A percentile compares a stretch with the other conserved stretches of the same genome.
These are phyloP conservation scores for Dryoscopus gambensis DNA, from an alignment of 2,113 vertebrate species.

Conservation along the genomic window DNA sequence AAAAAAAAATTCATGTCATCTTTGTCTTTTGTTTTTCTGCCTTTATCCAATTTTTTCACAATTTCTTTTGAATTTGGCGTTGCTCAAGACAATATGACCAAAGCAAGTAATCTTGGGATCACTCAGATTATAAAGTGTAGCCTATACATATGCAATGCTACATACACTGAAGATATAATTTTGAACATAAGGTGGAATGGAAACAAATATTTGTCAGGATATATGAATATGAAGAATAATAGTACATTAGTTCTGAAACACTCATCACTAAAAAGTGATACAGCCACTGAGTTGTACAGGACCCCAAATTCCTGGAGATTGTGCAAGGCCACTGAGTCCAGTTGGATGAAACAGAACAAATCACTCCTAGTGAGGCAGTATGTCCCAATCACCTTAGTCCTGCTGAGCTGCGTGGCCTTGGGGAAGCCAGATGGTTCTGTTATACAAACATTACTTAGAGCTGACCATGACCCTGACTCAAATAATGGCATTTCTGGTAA, in stretches of 20 bases:
- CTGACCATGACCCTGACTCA: neutral
- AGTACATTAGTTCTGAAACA: neutral
- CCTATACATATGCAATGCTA: neutral
- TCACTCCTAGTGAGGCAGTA: neutral
- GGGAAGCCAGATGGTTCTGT: slow-evolving; percentile 20
- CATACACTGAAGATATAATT: neutral
- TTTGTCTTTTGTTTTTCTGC: neutral
- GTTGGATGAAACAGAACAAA: neutral
- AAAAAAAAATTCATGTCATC: too few species aligned
- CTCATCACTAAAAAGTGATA: neutral
- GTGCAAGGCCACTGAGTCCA: neutral
- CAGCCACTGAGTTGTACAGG: neutral
- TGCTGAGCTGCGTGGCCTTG: neutral
- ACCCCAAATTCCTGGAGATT: neutral
- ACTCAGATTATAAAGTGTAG: neutral
- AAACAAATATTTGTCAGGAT: neutral
- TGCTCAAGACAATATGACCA: neutral
- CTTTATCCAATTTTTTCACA: neutral
- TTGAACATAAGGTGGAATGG: neutral
- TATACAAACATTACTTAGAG: neutral
- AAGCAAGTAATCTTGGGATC: neutral
- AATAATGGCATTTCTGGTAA: slow-evolving; percentile 26
- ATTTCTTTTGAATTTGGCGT: neutral
- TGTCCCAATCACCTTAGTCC: slow-evolving; percentile 9
- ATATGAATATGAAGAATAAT: neutral